Percentiles rank a stretch among this genome's conserved stretches.
These are phyloP conservation scores for Lota lota DNA, from an alignment of 2,113 vertebrate species.

Conservation along the genomic window DNA sequence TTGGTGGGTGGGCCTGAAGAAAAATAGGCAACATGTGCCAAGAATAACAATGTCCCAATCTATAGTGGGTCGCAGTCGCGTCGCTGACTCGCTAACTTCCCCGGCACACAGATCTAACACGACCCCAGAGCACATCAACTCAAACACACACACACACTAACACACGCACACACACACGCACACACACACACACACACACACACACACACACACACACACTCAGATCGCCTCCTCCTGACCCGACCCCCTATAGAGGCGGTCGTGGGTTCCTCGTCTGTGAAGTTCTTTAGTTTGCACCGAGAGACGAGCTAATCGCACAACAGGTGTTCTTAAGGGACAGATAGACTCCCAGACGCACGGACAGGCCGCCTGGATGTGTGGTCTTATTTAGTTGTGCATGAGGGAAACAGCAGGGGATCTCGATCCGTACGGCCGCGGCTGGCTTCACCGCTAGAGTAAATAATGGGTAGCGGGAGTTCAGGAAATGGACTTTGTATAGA, in stretches of 20 bases:
- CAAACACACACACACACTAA: neutral
- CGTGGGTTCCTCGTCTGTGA: constrained; percentile 29
- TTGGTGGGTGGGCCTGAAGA: neutral
- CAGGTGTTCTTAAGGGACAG: constrained; percentile 18
- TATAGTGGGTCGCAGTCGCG: constrained; percentile 31
- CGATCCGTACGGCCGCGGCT: constrained; percentile 38
- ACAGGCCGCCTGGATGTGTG: neutral
- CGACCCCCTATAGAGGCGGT: constrained; percentile 29
- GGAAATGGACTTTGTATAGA: constrained; percentile 34
- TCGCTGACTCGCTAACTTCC: constrained; percentile 52
- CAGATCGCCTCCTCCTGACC: constrained; percentile 54
- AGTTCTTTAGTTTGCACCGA: constrained; percentile 35
- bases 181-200: constrained; percentile 6
- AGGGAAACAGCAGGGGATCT: constrained; percentile 31
- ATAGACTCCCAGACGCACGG: constrained; percentile 24
- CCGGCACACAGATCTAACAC: constrained; percentile 37
- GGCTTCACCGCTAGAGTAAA: constrained; percentile 46
- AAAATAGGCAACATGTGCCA: constrained; percentile 56
- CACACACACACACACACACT: constrained; percentile 5
- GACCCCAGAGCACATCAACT: constrained; percentile 7
- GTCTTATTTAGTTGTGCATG: constrained; percentile 1
- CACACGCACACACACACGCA: constrained; percentile 10
- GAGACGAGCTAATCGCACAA: neutral
- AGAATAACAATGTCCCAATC: constrained; percentile 69
- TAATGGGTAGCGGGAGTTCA: constrained; percentile 40